These are phyloP conservation scores for Leuctra nigra DNA, from an alignment of 2,888 invertebrate species.

Conservation along the genomic window DNA sequence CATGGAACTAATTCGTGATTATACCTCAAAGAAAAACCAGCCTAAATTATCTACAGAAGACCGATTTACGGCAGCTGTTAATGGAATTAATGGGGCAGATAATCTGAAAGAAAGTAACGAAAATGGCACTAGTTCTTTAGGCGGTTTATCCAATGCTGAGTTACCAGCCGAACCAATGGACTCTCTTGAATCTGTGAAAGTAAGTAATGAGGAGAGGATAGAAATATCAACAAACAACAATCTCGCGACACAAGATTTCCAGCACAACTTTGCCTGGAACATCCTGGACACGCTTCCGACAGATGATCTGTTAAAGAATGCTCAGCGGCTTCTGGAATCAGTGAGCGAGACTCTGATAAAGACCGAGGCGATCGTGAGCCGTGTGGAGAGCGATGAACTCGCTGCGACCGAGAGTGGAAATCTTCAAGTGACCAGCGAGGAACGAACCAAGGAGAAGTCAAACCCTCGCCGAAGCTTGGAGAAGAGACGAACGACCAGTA, in stretches of 20 bases:
- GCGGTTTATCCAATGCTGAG: not conserved
- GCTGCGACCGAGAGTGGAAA: not conserved
- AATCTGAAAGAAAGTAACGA: not conserved
- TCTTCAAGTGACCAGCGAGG: too few species aligned
- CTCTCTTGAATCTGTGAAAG: too few species aligned
- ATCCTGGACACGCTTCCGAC: conserved; percentile 32
- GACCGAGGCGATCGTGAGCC: conserved; percentile 36
- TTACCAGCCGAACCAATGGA: not conserved
- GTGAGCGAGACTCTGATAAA: conserved; percentile 41
- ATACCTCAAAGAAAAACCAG: conserved; percentile 31
- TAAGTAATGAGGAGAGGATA: conserved; percentile 4
- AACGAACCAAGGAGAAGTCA: not conserved
- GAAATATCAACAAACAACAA: conserved; percentile 6
- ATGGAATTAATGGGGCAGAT: not conserved
- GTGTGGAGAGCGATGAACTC: not conserved
- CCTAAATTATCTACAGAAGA: too few species aligned
- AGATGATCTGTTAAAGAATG: conserved; percentile 40
- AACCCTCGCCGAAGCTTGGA: not conserved
- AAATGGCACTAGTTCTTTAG: not conserved
- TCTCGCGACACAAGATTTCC: conserved; percentile 13
- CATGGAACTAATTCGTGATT: conserved; percentile 40
- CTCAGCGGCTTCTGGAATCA: conserved; percentile 41
- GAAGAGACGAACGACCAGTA: conserved; percentile 20
- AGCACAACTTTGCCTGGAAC: conserved; percentile 22
- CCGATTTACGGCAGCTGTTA: too few species aligned